Evolutionary conservation across 2,888 invertebrate genomes (phyloP), one percentile per base, ranked within the genome.

Genomic region (Phortica magna): DNA sequence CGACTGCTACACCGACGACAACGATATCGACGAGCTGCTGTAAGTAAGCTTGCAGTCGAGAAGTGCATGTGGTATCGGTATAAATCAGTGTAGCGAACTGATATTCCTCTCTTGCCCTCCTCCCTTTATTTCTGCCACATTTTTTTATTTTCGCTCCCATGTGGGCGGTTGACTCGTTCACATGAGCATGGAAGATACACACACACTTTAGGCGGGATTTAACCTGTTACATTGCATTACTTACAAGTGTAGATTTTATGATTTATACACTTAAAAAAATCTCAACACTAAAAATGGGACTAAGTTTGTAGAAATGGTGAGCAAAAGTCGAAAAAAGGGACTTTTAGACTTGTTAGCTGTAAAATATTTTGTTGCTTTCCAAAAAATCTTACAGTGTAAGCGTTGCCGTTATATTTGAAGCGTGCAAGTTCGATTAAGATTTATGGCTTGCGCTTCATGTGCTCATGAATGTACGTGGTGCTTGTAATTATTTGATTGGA

Each of bases 401-500:
- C 31, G 31, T 0, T 61, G 3, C 1, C 61, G 22, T 14, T 7
- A 2, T 48, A 48, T 48, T 9, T 48, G 19, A 61, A 55, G 17
- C n/a, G 17, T 55, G 22, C 22, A 19, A 61, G 19, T 61, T 61
- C 17, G 22, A 61, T 61, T 22, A 61, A 61, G 22, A 61, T 61
- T 61, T 61, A 61, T 19, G n/a, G 22, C 61, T 61, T 61, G 22
- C 61, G 22, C 61, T 61, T 17, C 61, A 22, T 61, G 61, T 48
- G 31, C 61, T 65, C 55, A 42, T 71, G 73, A 61, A 74, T 71
- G 73, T 64, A 61, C 42, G 74, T 64, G 55, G 71, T 75, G 76
- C 76, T 79, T 76, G 82, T 83, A 83, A 84, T 83, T 84, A 85
- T 83, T 83, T 83, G 83, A 83, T 83, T 84, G 83, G 82, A 81